Base-by-base conservation (phyloP, 1,140 invertebrate genomes). In the Pteromalus puparum region DNA sequence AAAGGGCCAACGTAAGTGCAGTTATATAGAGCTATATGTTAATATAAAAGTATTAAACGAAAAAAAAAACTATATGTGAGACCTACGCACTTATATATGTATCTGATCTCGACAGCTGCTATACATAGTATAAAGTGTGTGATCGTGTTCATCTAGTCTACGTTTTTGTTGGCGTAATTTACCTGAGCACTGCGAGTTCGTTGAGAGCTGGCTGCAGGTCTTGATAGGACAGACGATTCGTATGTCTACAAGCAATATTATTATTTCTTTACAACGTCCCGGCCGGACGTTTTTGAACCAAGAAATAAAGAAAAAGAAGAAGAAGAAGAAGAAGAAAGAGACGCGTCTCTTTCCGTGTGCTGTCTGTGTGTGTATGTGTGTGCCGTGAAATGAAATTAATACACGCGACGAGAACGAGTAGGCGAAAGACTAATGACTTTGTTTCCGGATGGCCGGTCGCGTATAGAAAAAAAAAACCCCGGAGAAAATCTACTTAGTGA, bases 151-250 rank as follows among this genome's bases (percentile, higher is more conserved):
- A 61, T 61, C 53, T 61, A 61, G 53, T 21, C 53, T 61, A 61
- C 53, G 53, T 61, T 61, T 61, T 61, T 61, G 6, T 61, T 61
- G 6, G 74, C 87, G 87, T 87, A 93, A 61, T 61, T 94, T 95
- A 95, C 95, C 95, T 95, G 95, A 95, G 91, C 94, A 94, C 91
- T 94, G 94, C 87, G 95, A 95, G 92, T 95, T 95, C 90, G 94
- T 95, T 88, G 95, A 95, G 85, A 95, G 94, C 93, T 95, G 95
- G 89, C 94, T 95, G 92, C 94, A 95, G 90, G 94, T 95, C 94
- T 95, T 95, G 93, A 94, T 95, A 92, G 95, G 94, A 94, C 94
- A 95, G 91, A 95, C 93, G 94, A 95, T 94, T 95, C 95, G 95
- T 94, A 95, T 93, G 92, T 95, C 95, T 95, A 95, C 91, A 93